phyloP scores from a whole-genome alignment of 2,888 invertebrate species.

The Ichneumoninae sp. region DNA sequence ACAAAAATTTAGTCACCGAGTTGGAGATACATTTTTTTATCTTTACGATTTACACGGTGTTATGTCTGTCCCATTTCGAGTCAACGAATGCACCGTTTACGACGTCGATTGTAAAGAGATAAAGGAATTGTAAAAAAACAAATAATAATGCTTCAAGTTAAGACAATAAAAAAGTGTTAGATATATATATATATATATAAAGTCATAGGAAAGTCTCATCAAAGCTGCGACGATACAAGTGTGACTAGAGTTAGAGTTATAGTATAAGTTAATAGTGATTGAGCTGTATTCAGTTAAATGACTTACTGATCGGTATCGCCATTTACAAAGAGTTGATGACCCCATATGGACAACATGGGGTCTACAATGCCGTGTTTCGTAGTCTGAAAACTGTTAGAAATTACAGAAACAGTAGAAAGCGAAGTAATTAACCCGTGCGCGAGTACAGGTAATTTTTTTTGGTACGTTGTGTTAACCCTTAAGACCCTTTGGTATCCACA shows the following conservation, averaged over 20 bases:
- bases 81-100: conserved; percentile 54
- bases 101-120: conserved; percentile 7
- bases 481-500: conserved; percentile 56
- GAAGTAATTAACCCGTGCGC: conserved; percentile 60
- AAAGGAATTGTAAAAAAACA: background rate
- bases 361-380: conserved; percentile 98
- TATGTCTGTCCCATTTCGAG: conserved; percentile 69
- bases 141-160: background rate
- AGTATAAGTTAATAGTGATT: conserved; percentile 32
- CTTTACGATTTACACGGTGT: conserved; percentile 55
- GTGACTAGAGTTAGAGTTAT: conserved; percentile 40
- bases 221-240: conserved; percentile 42
- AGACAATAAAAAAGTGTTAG: background rate
- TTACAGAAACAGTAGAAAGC: conserved; percentile 81
- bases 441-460: conserved; percentile 42
- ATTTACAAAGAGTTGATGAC: conserved; percentile 98
- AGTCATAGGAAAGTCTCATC: background rate
- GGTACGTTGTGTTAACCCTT: conserved; percentile 65
- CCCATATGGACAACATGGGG: conserved; percentile 99
- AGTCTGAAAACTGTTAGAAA: conserved; percentile 87
- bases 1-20: conserved; percentile 18
- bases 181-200: background rate
- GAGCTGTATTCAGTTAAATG: conserved; percentile 80
- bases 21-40: conserved; percentile 15
- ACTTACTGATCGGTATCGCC: conserved; percentile 99